Base-by-base conservation (phyloP, 2,113 vertebrate genomes). In the Eidolon helvum region DNA sequence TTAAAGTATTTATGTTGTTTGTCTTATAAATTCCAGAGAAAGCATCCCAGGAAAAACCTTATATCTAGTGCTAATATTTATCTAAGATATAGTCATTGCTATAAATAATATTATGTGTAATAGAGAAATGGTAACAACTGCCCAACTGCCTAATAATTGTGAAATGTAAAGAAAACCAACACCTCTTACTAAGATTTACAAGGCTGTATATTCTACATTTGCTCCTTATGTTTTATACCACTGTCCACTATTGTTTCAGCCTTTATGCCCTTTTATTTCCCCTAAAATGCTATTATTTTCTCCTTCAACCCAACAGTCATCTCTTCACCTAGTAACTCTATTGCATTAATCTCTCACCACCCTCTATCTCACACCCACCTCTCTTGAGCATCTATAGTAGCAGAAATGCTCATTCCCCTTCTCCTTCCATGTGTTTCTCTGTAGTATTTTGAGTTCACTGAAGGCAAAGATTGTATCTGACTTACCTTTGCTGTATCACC, bases 311-410 rank as follows among this genome's bases (percentile, higher is more conserved):
- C 4, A 26, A 38, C 7, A n/a, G 18, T 55, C 28, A 18, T 30
- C 4, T 55, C 14, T 85, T 50, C 16, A 35, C 18, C 6, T 55
- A 48, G 14, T 45, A 55, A n/a, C 9, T 30, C 63, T 33, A 7
- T 9, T 50, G 61, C 4, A 9, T 57, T 48, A 15, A 7, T 75
- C 14, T 50, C 43, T 45, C 0, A 50, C 4, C 2, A 69, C 11
- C 35, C 30, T 79, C 65, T 50, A 7, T 4, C 18, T 18, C 35
- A 33, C 1, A 1, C 10, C 4, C 1, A 0, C 11, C 7, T 48
- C 10, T 71, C 26, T 11, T 59, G 84, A 28, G 5, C 48, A 78
- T n/a, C 57, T 33, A 14, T 3, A 10, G 55, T 43, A 26, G 57
- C 12, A 63, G 7, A 1, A 59, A 87, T 61, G 19, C 21, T 48